Percentiles rank a stretch among this genome's conserved stretches.
Evolutionary conservation across 2,797 vertebrate genomes (phyloP).

Genomic region (Tragelaphus oryx): DNA sequence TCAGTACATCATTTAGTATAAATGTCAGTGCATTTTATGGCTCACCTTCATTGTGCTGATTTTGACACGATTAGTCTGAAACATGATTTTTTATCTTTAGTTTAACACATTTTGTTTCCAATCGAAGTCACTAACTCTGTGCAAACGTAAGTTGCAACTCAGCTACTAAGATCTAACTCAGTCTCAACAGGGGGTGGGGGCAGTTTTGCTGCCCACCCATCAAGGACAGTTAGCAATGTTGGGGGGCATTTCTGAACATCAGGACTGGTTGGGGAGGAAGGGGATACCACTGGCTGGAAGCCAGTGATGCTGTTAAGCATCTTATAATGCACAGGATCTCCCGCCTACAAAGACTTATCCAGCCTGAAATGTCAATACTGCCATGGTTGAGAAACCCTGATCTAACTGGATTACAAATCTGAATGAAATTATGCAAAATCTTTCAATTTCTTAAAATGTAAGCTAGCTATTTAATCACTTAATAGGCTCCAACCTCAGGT

Average conservation of each 20-base stretch:
- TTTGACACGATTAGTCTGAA: neutral
- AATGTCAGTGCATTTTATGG: neutral
- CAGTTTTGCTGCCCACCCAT: fast-evolving
- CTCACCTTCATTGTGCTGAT: neutral
- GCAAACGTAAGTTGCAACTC: neutral
- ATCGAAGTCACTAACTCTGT: neutral
- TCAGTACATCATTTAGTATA: neutral
- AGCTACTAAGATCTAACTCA: neutral
- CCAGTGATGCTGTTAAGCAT: neutral
- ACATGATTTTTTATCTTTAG: neutral
- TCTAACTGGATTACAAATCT: neutral
- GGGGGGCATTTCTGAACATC: neutral
- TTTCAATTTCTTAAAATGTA: neutral
- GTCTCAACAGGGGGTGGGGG: neutral
- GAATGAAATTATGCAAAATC: neutral
- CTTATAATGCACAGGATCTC: neutral
- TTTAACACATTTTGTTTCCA: neutral
- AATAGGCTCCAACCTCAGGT: neutral
- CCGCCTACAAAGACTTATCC: neutral
- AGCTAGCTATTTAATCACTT: neutral
- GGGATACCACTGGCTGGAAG: neutral
- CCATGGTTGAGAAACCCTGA: neutral
- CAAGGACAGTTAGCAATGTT: neutral
- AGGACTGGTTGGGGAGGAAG: fast-evolving
- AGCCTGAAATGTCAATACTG: neutral